These are phyloP conservation scores for Antheraea assamensis DNA, from an alignment of 2,888 invertebrate genomes.

Conservation along the genomic window DNA sequence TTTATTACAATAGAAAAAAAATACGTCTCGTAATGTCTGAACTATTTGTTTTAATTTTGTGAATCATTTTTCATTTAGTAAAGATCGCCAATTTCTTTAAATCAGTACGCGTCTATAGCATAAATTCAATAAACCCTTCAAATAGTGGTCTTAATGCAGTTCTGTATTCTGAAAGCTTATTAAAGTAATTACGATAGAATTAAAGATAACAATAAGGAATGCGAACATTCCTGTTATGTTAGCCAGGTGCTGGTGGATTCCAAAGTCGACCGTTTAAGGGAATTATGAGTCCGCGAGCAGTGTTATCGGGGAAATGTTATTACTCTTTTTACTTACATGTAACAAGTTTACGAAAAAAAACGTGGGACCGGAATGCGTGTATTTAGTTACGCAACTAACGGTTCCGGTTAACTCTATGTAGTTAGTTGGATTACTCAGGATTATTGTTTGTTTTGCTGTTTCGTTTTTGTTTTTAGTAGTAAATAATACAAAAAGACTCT, in stretches of 20 bases:
- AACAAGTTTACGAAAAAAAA: neutral
- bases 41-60: no score
- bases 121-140: no score
- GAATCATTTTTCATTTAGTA: no score
- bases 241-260: conserved; percentile 47
- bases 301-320: conserved; percentile 18
- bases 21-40: neutral
- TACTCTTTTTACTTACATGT: conserved; percentile 16
- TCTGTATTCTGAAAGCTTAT: conserved; percentile 50
- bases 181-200: conserved; percentile 61
- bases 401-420: neutral
- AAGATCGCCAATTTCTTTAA: no score
- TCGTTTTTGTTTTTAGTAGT: neutral
- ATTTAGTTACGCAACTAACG: conserved; percentile 6
- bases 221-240: conserved; percentile 54
- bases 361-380: conserved; percentile 20
- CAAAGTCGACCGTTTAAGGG: conserved; percentile 39
- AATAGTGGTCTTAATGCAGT: neutral
- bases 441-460: neutral
- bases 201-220: conserved; percentile 63
- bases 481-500: neutral
- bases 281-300: conserved; percentile 30
- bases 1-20: neutral
- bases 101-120: no score
- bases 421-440: neutral